Evolutionary conservation across 2,113 vertebrate species (phyloP).

Genomic region (Mandrillus leucophaeus): DNA sequence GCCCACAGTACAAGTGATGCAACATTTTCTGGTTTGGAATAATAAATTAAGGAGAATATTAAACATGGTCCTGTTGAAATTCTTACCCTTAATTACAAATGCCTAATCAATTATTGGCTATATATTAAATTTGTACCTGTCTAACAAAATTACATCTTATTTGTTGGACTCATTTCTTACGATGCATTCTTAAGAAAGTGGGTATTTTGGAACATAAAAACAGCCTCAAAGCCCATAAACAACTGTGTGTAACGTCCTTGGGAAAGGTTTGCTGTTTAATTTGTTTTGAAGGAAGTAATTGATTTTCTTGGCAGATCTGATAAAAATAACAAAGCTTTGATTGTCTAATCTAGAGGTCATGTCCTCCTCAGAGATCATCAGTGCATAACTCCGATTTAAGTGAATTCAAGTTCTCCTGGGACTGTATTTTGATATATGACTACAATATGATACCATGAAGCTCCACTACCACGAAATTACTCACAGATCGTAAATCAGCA

Average conservation of each 20-base stretch:
- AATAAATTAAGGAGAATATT: constrained; percentile 33
- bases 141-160: constrained; percentile 39
- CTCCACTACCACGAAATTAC: background rate
- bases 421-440: background rate
- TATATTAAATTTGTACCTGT: background rate
- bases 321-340: constrained; percentile 72
- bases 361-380: constrained; percentile 68
- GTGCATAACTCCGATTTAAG: constrained; percentile 35
- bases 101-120: background rate
- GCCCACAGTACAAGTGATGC: background rate
- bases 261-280: constrained; percentile 75
- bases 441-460: background rate
- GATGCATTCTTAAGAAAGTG: constrained; percentile 48
- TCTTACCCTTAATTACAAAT: constrained; percentile 38
- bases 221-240: background rate
- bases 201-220: constrained; percentile 68
- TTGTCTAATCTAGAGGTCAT: constrained; percentile 82
- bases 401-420: background rate
- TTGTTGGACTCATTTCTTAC: constrained; percentile 55
- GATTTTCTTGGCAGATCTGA: constrained; percentile 81
- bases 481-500: background rate
- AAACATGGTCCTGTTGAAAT: background rate
- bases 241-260: constrained; percentile 74
- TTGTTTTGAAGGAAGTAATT: constrained; percentile 83
- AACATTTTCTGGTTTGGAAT: background rate